Percentiles rank a stretch among this genome's conserved stretches.
Conservation (phyloP, 1,140 invertebrate species). For the Drosophila suzukii region DNA sequence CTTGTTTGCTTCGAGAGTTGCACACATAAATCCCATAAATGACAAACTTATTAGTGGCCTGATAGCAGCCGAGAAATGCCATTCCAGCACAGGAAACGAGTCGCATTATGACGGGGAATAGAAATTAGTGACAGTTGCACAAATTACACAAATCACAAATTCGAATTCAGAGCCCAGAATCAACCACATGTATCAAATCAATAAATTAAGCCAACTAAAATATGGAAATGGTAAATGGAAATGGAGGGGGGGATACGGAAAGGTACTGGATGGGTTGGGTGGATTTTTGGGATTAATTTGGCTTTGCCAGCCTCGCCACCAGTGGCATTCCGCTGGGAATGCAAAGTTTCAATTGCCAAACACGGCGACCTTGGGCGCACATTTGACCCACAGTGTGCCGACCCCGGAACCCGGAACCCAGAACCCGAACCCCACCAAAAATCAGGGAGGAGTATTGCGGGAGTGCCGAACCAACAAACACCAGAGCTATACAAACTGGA, state of each 20-base stretch:
- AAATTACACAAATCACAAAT: slow-evolving; percentile 60
- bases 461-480: slow-evolving; percentile 9
- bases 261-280: background rate
- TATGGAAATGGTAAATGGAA: background rate
- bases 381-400: slow-evolving; percentile 28
- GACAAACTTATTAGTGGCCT: slow-evolving; percentile 46
- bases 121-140: slow-evolving; percentile 9
- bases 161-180: slow-evolving; percentile 3
- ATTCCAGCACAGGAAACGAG: background rate
- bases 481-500: background rate
- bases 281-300: slow-evolving; percentile 10
- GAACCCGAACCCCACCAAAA: background rate
- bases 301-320: background rate
- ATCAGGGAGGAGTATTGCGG: background rate
- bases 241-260: background rate
- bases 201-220: slow-evolving; percentile 41
- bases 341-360: slow-evolving; percentile 53
- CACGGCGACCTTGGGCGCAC: slow-evolving; percentile 53
- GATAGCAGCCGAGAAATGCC: slow-evolving; percentile 4
- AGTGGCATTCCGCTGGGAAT: slow-evolving; percentile 39
- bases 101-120: background rate
- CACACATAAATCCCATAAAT: slow-evolving; percentile 32
- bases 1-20: background rate
- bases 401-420: background rate
- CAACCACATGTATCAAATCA: slow-evolving; percentile 47